phyloP scores from a whole-genome alignment of 1,140 invertebrate genomes.

The Drosophila seguyi region DNA sequence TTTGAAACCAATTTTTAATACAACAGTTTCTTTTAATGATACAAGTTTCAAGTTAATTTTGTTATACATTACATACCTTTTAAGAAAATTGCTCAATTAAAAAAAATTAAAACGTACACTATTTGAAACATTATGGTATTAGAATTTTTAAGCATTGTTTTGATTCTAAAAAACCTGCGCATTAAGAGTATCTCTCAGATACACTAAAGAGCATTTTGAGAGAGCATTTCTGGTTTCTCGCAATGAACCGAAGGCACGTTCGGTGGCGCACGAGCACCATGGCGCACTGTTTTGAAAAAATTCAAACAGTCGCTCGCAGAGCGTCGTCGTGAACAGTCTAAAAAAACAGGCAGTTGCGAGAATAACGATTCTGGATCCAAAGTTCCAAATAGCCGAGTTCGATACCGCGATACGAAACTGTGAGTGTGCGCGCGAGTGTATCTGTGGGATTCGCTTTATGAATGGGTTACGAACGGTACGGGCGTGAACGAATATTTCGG shows the following conservation, averaged over 20 bases:
- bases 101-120: no score
- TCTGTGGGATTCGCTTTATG: conserved; percentile 65
- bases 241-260: conserved; percentile 2
- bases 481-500: conserved; percentile 72
- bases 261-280: conserved; percentile 1
- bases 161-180: conserved; percentile 1
- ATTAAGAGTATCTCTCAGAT: conserved; percentile 2
- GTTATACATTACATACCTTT: no score
- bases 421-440: conserved; percentile 40
- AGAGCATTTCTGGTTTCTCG: conserved; percentile 4
- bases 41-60: background rate
- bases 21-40: background rate
- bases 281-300: conserved; percentile 12
- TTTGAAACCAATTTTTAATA: background rate
- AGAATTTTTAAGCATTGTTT: background rate
- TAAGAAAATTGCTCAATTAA: no score
- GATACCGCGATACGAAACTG: conserved; percentile 36
- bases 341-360: conserved; percentile 11
- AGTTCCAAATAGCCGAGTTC: conserved; percentile 4
- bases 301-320: conserved; percentile 17
- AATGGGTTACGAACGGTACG: conserved; percentile 61
- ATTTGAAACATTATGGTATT: background rate
- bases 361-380: conserved; percentile 9
- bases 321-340: conserved; percentile 15
- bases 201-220: background rate